Evolutionary conservation across 2,113 vertebrate species (phyloP).

Genomic region (Perccottus glenii): DNA sequence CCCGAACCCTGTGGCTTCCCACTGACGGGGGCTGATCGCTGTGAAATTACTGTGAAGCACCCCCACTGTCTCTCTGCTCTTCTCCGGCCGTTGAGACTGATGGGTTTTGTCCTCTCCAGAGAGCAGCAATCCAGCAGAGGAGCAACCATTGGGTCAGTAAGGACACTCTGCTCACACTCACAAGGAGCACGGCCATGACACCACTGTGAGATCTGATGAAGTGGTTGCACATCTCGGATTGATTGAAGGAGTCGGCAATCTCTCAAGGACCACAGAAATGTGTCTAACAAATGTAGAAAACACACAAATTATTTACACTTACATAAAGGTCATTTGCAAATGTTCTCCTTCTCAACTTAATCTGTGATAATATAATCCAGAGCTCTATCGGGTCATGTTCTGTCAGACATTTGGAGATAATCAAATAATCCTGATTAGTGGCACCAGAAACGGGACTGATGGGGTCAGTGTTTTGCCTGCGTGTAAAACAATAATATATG

Average conservation of each 20-base stretch:
- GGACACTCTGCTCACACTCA: constrained; percentile 21
- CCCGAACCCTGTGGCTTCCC: constrained; percentile 39
- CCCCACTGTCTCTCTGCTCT: constrained; percentile 25
- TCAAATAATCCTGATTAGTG: constrained; percentile 12
- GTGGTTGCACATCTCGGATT: background rate
- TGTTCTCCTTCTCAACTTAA: background rate
- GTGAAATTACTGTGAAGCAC: constrained; percentile 64
- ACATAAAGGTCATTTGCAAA: background rate
- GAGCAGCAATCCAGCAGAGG: constrained; percentile 28
- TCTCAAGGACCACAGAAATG: background rate
- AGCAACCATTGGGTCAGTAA: constrained; percentile 47
- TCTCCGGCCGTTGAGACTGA: constrained; percentile 44
- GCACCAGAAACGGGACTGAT: background rate
- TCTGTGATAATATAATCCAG: background rate
- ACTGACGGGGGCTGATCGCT: constrained; percentile 47
- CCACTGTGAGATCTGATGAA: constrained; percentile 7
- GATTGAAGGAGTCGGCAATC: constrained; percentile 6
- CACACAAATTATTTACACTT: background rate
- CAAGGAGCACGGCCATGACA: constrained; percentile 2
- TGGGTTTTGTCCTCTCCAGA: constrained; percentile 41
- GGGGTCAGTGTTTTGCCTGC: background rate
- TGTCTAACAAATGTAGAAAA: background rate
- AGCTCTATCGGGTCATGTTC: background rate
- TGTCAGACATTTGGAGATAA: background rate
- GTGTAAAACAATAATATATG: background rate